Percentiles rank a stretch among this genome's conserved stretches.
Conservation (phyloP, 1,140 invertebrate genomes). For the Papilio xuthus region DNA sequence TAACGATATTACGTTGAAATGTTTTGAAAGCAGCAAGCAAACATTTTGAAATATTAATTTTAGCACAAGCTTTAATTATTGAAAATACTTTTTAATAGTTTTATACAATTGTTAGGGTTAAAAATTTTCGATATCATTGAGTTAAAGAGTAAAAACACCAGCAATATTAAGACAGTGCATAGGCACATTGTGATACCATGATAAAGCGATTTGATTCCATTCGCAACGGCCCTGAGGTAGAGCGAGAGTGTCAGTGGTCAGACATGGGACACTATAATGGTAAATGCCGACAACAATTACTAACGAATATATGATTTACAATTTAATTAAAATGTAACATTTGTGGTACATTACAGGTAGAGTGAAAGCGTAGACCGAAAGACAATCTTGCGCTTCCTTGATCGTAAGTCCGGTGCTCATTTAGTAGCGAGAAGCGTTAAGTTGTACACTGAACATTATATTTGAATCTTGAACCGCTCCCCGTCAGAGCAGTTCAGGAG, state of each 20-base stretch:
- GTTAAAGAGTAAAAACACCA: background rate
- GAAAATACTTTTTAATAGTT: background rate
- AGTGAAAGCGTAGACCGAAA: background rate
- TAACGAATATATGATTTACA: background rate
- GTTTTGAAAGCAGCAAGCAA: constrained; percentile 2
- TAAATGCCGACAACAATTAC: too few relatives aligned
- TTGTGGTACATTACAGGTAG: too few relatives aligned
- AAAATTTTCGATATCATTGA: background rate
- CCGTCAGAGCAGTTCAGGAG: constrained; percentile 71
- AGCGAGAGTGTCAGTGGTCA: background rate
- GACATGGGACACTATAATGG: too few relatives aligned
- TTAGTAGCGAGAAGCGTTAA: constrained; percentile 5
- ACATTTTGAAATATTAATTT: background rate
- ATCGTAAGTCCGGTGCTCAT: background rate
- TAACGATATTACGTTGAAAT: background rate
- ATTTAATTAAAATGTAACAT: background rate
- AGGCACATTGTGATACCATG: background rate
- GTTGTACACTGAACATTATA: constrained; percentile 49
- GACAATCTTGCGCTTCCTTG: background rate
- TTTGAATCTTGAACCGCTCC: constrained; percentile 74
- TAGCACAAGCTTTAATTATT: background rate
- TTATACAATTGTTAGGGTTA: background rate
- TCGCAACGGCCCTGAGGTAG: background rate
- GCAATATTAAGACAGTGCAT: background rate
- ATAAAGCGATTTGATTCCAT: background rate